A percentile compares a stretch with the other conserved stretches of the same genome.
These are phyloP conservation scores for Morpho achilles DNA, from an alignment of 2,888 invertebrate species.

Conservation along the genomic window DNA sequence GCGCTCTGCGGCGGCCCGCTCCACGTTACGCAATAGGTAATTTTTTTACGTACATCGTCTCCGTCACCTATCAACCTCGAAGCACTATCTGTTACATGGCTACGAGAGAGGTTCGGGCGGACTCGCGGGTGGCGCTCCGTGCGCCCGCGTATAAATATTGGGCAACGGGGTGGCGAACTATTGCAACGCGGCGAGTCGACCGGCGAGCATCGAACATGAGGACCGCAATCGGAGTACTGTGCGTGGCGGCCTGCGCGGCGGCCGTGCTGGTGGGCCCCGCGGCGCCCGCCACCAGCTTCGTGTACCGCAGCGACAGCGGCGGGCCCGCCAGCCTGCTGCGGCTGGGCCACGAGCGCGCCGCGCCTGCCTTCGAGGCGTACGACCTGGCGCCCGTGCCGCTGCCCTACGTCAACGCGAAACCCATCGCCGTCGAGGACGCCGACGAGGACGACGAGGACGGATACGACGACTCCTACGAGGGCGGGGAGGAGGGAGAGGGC, in stretches of 20 bases:
- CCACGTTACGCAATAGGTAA: slow-evolving; percentile 49
- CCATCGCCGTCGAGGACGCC: slow-evolving; percentile 50
- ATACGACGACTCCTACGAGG: slow-evolving; percentile 41
- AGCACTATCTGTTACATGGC: slow-evolving; percentile 71
- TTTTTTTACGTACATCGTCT: slow-evolving; percentile 63
- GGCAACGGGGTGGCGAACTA: slow-evolving; percentile 66
- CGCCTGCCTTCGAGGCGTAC: slow-evolving; percentile 50
- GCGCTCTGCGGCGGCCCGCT: slow-evolving; percentile 27
- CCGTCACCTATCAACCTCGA: slow-evolving; percentile 73
- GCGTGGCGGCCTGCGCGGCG: slow-evolving; percentile 43
- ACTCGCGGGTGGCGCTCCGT: slow-evolving; percentile 63
- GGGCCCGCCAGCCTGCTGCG: slow-evolving; percentile 70
- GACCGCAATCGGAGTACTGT: slow-evolving; percentile 45
- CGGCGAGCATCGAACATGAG: slow-evolving; percentile 64
- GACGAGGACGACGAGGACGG: slow-evolving; percentile 52
- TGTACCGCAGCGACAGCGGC: slow-evolving; percentile 70
- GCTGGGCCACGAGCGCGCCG: slow-evolving; percentile 52
- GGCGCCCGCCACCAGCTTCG: slow-evolving; percentile 76
- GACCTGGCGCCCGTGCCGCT: slow-evolving; percentile 53
- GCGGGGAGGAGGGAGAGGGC: slow-evolving; percentile 27
- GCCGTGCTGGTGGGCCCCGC: slow-evolving; percentile 61
- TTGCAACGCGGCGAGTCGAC: slow-evolving; percentile 53
- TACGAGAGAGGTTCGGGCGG: slow-evolving; percentile 58
- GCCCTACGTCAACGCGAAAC: slow-evolving; percentile 58
- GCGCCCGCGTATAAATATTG: slow-evolving; percentile 72